phyloP scores from a whole-genome alignment of 2,888 invertebrate species.

The Tipula confusa region DNA sequence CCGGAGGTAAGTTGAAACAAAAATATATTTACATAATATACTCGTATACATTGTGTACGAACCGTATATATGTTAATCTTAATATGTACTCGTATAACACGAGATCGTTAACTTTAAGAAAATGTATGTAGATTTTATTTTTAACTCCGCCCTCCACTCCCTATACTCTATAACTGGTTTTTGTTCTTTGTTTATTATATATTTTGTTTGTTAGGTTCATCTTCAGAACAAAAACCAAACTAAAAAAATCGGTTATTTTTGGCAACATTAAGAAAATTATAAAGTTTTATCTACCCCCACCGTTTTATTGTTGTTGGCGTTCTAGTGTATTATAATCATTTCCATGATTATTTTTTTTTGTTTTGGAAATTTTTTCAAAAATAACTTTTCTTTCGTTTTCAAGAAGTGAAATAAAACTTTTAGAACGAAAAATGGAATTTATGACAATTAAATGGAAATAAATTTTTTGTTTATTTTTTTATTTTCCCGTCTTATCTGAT shows the following conservation, averaged over 20 bases:
- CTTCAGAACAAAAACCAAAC: neutral
- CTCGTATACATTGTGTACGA: neutral
- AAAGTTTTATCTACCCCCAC: neutral
- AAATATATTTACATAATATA: neutral
- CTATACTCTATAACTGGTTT: too few species aligned
- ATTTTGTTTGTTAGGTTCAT: neutral
- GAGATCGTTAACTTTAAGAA: neutral
- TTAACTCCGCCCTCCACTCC: neutral
- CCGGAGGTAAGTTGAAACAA: slow-evolving; percentile 75
- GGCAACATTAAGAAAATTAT: neutral
- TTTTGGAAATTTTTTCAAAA: neutral
- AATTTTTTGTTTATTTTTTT: neutral
- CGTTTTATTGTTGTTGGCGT: neutral
- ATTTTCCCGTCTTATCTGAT: neutral
- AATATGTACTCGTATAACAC: neutral
- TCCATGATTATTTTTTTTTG: neutral
- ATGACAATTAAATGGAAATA: neutral
- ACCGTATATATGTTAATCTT: neutral
- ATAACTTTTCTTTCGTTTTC: neutral
- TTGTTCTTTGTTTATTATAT: too few species aligned
- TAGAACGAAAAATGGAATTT: neutral
- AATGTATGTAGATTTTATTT: neutral
- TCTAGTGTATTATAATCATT: too few species aligned
- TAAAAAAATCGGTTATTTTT: neutral
- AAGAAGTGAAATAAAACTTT: neutral